phyloP scores from a whole-genome alignment of 2,113 vertebrate genomes.

The Microtus ochrogaster region DNA sequence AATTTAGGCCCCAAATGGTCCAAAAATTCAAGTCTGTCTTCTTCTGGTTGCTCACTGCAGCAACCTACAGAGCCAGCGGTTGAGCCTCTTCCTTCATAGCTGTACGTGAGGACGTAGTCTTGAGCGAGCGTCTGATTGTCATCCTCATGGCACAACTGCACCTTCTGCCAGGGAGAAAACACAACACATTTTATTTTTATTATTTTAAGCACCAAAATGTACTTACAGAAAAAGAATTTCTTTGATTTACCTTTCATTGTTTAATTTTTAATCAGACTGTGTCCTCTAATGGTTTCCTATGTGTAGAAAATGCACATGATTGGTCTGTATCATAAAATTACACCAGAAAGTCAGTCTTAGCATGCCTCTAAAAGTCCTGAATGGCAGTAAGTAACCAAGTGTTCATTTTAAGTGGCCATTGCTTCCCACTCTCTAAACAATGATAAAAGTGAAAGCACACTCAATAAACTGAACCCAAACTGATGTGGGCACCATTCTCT shows the following conservation, averaged over 20 bases:
- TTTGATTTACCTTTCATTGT: slow-evolving; percentile 91
- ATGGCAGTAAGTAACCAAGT: slow-evolving; percentile 31
- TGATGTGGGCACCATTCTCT: neutral
- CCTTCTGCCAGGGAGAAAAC: slow-evolving; percentile 83
- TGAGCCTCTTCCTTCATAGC: slow-evolving; percentile 92
- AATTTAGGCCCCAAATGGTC: slow-evolving; percentile 95
- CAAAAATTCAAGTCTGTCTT: slow-evolving; percentile 91
- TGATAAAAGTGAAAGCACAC: neutral
- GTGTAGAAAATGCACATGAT: slow-evolving; percentile 90
- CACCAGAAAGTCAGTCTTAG: slow-evolving; percentile 82
- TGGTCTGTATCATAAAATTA: slow-evolving; percentile 86
- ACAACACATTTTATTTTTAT: slow-evolving; percentile 79
- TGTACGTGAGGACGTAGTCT: slow-evolving; percentile 90
- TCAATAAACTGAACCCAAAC: neutral
- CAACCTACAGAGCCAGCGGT: slow-evolving; percentile 92
- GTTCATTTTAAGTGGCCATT: neutral
- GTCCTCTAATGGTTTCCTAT: slow-evolving; percentile 91
- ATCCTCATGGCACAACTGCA: slow-evolving; percentile 87
- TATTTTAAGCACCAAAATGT: slow-evolving; percentile 85
- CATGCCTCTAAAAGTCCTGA: slow-evolving; percentile 77
- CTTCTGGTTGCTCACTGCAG: slow-evolving; percentile 91
- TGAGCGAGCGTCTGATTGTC: slow-evolving; percentile 86
- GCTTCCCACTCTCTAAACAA: neutral
- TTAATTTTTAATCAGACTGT: slow-evolving; percentile 92
- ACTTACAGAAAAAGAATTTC: slow-evolving; percentile 87